Conservation (phyloP, 2,888 invertebrate genomes). For the Pheosia tremula region DNA sequence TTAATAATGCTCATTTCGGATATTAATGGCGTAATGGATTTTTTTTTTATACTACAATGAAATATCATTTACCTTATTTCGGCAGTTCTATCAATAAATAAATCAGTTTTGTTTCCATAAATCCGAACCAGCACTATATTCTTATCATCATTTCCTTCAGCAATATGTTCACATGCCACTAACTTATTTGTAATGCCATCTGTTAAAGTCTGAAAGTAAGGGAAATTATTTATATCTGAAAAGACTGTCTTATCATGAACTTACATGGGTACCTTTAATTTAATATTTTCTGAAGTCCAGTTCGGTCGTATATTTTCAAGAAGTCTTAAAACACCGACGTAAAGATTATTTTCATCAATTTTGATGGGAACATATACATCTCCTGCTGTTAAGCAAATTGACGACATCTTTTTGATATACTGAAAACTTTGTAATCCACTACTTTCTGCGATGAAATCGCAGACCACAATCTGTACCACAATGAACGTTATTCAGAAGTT, state of each 20-base stretch:
- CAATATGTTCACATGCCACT: slow-evolving; percentile 87
- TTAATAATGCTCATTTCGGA: too few relatives aligned
- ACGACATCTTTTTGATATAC: slow-evolving; percentile 53
- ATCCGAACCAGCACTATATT: slow-evolving; percentile 92
- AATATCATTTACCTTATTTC: slow-evolving; percentile 86
- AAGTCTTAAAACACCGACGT: slow-evolving; percentile 87
- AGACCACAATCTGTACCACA: not conserved
- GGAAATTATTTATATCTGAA: not conserved
- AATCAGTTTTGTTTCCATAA: slow-evolving; percentile 97
- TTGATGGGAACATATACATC: slow-evolving; percentile 83
- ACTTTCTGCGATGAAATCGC: not conserved
- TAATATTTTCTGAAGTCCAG: slow-evolving; percentile 87
- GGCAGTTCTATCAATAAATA: slow-evolving; percentile 94
- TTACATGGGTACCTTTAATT: slow-evolving; percentile 86
- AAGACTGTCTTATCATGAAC: not conserved
- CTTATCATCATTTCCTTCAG: slow-evolving; percentile 66
- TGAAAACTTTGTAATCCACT: not conserved
- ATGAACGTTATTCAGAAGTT: too few relatives aligned
- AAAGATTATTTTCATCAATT: slow-evolving; percentile 87
- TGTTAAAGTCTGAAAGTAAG: slow-evolving; percentile 90
- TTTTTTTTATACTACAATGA: too few relatives aligned
- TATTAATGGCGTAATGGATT: too few relatives aligned
- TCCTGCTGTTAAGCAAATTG: slow-evolving; percentile 56
- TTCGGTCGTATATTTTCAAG: slow-evolving; percentile 87
- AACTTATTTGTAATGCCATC: slow-evolving; percentile 98